Conservation (phyloP, 1,140 invertebrate genomes). For the Anastatus disparis region DNA sequence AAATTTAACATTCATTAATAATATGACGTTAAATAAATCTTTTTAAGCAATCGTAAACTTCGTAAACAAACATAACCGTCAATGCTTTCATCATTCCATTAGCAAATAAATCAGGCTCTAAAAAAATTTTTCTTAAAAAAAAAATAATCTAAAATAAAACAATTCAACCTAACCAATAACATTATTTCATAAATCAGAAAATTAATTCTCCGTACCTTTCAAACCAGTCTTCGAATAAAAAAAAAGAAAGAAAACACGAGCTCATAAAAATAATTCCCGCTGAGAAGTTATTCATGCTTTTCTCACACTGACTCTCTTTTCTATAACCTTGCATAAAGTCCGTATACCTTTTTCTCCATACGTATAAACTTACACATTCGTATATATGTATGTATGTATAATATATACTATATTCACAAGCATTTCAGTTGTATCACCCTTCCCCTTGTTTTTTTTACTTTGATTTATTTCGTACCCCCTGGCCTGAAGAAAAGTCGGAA, state of each 20-base stretch:
- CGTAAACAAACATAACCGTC: too few species aligned
- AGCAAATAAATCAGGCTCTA: too few species aligned
- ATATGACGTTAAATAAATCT: too few species aligned
- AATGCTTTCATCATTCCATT: too few species aligned
- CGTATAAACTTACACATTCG: too few species aligned
- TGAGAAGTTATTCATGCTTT: conserved; percentile 31
- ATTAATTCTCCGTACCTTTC: conserved; percentile 22
- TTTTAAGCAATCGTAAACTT: too few species aligned
- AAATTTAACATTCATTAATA: too few species aligned
- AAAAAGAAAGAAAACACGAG: conserved; percentile 35
- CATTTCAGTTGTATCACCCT: too few species aligned
- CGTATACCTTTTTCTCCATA: too few species aligned
- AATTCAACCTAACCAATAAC: too few species aligned
- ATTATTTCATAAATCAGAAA: conserved; percentile 25
- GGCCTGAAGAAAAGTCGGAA: conserved; percentile 26
- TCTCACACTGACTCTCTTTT: neutral
- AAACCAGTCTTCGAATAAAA: conserved; percentile 1
- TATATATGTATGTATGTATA: neutral
- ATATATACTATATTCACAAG: neutral
- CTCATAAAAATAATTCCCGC: conserved; percentile 36
- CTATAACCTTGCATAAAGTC: neutral
- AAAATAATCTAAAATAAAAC: too few species aligned
- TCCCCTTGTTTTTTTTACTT: neutral
- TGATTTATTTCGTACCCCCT: conserved; percentile 30
- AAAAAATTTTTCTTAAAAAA: too few species aligned